phyloP scores from a whole-genome alignment of 1,140 invertebrate genomes.

The Anthonomus grandis region DNA sequence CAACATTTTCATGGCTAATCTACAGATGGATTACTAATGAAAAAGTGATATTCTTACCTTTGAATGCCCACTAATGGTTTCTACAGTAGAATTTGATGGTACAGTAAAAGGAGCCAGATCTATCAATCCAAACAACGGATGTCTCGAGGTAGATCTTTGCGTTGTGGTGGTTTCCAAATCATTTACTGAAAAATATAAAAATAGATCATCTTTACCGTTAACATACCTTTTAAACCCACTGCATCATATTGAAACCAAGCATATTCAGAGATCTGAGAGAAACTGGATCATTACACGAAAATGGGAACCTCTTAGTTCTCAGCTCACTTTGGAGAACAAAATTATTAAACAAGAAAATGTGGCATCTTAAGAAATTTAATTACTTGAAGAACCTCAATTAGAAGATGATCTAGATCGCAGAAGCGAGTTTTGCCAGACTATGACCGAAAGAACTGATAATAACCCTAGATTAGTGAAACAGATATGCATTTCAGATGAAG shows the following conservation, averaged over 20 bases:
- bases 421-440: too few species aligned
- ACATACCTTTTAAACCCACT: slow-evolving; percentile 8
- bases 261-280: neutral
- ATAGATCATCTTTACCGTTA: neutral
- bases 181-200: slow-evolving; percentile 53
- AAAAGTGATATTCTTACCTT: slow-evolving; percentile 49
- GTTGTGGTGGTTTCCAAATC: slow-evolving; percentile 51
- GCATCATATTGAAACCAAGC: neutral
- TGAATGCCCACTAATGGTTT: slow-evolving; percentile 54
- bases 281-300: neutral
- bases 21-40: neutral
- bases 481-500: too few species aligned
- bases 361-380: too few species aligned
- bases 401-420: too few species aligned
- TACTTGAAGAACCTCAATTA: too few species aligned
- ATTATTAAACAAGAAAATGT: too few species aligned
- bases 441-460: too few species aligned
- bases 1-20: neutral
- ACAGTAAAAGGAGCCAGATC: slow-evolving; percentile 50
- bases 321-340: too few species aligned
- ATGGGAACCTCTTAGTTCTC: too few species aligned
- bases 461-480: too few species aligned
- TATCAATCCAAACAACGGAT: slow-evolving; percentile 51
- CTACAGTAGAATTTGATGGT: slow-evolving; percentile 46
- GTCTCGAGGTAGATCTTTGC: slow-evolving; percentile 33